Conservation (phyloP, 2,888 invertebrate genomes). For the Parapristionchus giblindavisi region DNA sequence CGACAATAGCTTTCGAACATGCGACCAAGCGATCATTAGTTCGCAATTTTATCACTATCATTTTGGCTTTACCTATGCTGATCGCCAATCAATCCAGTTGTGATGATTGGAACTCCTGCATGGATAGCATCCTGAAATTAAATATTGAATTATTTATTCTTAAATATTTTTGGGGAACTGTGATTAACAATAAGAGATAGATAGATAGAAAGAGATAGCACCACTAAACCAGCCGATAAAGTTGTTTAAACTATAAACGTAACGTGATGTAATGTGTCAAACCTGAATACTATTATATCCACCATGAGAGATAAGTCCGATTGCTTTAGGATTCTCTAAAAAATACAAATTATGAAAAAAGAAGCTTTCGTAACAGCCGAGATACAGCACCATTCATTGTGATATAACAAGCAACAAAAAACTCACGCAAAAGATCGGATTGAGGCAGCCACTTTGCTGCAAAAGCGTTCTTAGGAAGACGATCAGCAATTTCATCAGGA, state of each 20-base stretch:
- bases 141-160: conserved; percentile 17
- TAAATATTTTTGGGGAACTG: too few relatives aligned
- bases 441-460: conserved; percentile 60
- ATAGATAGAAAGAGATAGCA: too few relatives aligned
- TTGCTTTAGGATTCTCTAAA: conserved; percentile 78
- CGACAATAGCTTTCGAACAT: background rate
- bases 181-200: too few relatives aligned
- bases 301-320: conserved; percentile 80
- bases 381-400: too few relatives aligned
- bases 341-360: background rate
- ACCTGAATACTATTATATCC: conserved; percentile 78
- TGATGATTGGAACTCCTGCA: conserved; percentile 52
- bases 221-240: too few relatives aligned
- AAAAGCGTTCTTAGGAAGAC: conserved; percentile 48
- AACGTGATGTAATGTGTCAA: background rate
- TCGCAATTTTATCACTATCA: background rate
- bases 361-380: background rate
- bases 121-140: conserved; percentile 52
- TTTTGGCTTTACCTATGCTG: conserved; percentile 34
- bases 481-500: background rate
- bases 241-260: background rate
- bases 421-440: conserved; percentile 50
- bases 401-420: background rate
- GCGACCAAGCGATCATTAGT: background rate
- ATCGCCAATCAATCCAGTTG: conserved; percentile 54